Evolutionary conservation across 2,888 invertebrate genomes (phyloP).

Genomic region (Caenorhabditis sp.): DNA sequence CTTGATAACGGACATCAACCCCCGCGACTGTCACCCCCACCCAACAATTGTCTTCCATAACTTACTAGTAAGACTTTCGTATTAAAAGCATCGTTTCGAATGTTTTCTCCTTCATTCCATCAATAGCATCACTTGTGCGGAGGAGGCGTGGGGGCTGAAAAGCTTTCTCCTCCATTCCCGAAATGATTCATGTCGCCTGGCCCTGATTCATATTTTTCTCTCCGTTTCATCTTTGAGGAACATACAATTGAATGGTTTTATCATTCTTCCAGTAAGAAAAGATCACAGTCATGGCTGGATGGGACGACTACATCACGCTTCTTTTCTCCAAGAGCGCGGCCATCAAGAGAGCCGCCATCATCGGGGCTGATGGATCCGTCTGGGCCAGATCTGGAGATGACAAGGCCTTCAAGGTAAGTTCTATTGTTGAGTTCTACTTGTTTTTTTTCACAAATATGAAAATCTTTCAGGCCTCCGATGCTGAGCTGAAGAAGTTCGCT

Average conservation of each 20-base stretch:
- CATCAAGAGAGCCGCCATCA: constrained; percentile 82
- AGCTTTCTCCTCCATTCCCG: constrained; percentile 16
- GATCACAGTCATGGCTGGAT: constrained; percentile 80
- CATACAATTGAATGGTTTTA: neutral
- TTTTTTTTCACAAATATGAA: neutral
- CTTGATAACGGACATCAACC: constrained; percentile 46
- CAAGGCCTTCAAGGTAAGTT: constrained; percentile 63
- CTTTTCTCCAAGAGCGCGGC: constrained; percentile 70
- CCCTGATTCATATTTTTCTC: constrained; percentile 38
- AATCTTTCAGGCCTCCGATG: constrained; percentile 77
- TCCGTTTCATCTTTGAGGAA: neutral
- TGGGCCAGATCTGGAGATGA: constrained; percentile 79
- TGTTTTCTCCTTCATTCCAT: constrained; percentile 6
- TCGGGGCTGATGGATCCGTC: constrained; percentile 80
- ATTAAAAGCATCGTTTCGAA: constrained; percentile 2
- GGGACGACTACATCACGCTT: constrained; percentile 81
- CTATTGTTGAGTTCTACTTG: neutral
- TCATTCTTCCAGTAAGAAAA: constrained; percentile 35
- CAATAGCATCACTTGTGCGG: constrained; percentile 13
- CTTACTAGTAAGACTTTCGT: constrained; percentile 1
- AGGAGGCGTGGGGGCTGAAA: constrained; percentile 16
- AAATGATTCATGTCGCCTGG: constrained; percentile 40
- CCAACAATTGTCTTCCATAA: constrained; percentile 23
- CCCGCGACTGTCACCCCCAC: constrained; percentile 53
- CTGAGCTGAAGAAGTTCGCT: constrained; percentile 80